Evolutionary conservation across 1,140 invertebrate species (phyloP).

Genomic region (Leucophenga varia): DNA sequence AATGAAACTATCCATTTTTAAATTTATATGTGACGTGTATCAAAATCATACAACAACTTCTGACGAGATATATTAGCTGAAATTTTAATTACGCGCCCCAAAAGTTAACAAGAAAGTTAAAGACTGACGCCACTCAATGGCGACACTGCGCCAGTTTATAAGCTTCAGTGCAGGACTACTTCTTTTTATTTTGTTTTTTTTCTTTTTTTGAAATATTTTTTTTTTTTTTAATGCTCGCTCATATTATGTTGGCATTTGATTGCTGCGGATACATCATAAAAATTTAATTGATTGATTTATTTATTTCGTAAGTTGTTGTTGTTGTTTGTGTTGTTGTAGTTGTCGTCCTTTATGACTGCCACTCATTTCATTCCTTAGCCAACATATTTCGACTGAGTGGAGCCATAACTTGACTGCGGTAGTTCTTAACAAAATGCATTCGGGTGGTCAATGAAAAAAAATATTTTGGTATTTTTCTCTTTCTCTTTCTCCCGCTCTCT

Average conservation of each 20-base stretch:
- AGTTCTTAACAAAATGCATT: constrained; percentile 12
- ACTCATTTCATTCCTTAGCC: not conserved
- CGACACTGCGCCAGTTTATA: constrained; percentile 18
- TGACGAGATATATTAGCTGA: constrained; percentile 52
- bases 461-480: constrained; percentile 18
- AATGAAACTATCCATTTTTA: too few relatives aligned
- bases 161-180: not conserved
- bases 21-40: too few relatives aligned
- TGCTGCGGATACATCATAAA: constrained; percentile 32
- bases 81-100: constrained; percentile 41
- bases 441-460: constrained; percentile 50
- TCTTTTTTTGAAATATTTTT: constrained; percentile 31
- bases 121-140: constrained; percentile 6
- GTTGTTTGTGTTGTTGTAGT: constrained; percentile 24
- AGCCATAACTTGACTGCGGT: too few relatives aligned
- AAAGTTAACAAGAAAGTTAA: too few relatives aligned
- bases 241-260: constrained; percentile 8
- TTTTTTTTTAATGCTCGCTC: constrained; percentile 24
- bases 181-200: constrained; percentile 13
- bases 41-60: too few relatives aligned
- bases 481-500: not conserved
- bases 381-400: too few relatives aligned
- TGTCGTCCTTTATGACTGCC: not conserved
- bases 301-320: constrained; percentile 32
- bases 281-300: constrained; percentile 54